Evolutionary conservation across 2,888 invertebrate species (phyloP), one percentile per base, ranked within the genome.

Genomic region (Eupithecia inturbata): DNA sequence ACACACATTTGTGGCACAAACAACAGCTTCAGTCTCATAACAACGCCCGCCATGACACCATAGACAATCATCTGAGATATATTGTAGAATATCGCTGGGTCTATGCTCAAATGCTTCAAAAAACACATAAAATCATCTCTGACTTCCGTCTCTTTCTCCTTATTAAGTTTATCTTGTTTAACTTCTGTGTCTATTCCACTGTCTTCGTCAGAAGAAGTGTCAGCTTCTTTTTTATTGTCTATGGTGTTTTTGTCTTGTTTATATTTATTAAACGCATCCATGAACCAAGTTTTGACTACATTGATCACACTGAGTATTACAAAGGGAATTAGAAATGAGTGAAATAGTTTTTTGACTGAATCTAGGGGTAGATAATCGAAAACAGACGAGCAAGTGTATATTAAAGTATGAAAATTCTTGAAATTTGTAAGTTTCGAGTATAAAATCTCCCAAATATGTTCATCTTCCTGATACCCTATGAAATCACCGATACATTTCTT

Each of bases 1-100:
- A 98, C 95, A 86, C 97, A 97, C 83, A 98, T 89, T 81, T 97
- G 97, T 0, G 97, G 97, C 0, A 97, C 96, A 88, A 97, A 96
- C 81, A 98, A 95, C 70, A 97, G 87, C 84, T 98, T 97, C 67
- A 98, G 87, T 22, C 98, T 91, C 97, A 97, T 97, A 10, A 98
- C 95, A 16, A 97, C 87, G 1, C 92, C 85, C n/a, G 97, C 97
- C 96, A 97, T 96, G 0, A 96, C 84, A 2, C 95, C 95, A 87
- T 96, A 98, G 53, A 96, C 96, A 49, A 94, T 89, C 89, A 96
- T 93, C 85, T 98, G 98, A 14, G 96, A 91, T 39, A 97, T 88
- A 86, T 96, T 97, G 86, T 97, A 98, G 71, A 96, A 95, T 45
- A 96, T 86, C 0, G 95, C 95, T 22, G 96, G 92, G 63, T 96